These are phyloP conservation scores for Pachymerium ferrugineum DNA, from an alignment of 2,888 invertebrate genomes.

Conservation along the genomic window DNA sequence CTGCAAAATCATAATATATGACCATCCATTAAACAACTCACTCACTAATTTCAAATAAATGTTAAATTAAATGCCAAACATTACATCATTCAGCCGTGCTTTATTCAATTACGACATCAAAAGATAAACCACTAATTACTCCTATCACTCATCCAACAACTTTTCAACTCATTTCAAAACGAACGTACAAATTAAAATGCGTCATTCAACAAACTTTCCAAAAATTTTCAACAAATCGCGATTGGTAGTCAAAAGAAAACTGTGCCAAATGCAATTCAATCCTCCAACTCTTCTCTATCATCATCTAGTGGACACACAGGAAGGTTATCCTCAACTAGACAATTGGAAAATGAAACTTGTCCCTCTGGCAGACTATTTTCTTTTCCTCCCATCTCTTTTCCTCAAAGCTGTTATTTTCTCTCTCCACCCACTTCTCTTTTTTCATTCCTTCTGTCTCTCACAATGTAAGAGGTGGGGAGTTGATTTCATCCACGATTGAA, in stretches of 20 bases:
- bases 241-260: too few relatives aligned
- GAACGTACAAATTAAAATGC: neutral
- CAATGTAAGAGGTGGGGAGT: neutral
- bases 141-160: slow-evolving; percentile 18
- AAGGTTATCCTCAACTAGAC: neutral
- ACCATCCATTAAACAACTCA: neutral
- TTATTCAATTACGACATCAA: slow-evolving; percentile 13
- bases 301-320: neutral
- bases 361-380: slow-evolving; percentile 21
- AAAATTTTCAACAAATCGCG: too few relatives aligned
- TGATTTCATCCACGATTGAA: slow-evolving; percentile 21
- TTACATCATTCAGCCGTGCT: slow-evolving; percentile 15
- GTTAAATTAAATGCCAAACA: slow-evolving; percentile 18
- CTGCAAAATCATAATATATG: slow-evolving; percentile 14
- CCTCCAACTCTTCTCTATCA: neutral
- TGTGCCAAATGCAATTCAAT: neutral
- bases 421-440: neutral
- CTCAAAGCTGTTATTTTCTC: slow-evolving; percentile 21
- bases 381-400: slow-evolving; percentile 5
- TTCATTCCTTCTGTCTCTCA: neutral
- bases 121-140: slow-evolving; percentile 4
- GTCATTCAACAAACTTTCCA: neutral
- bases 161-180: slow-evolving; percentile 10
- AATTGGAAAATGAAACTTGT: slow-evolving; percentile 18
- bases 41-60: slow-evolving; percentile 18